These are phyloP conservation scores for Thunnus maccoyii DNA, from an alignment of 2,113 vertebrate species.

Conservation along the genomic window DNA sequence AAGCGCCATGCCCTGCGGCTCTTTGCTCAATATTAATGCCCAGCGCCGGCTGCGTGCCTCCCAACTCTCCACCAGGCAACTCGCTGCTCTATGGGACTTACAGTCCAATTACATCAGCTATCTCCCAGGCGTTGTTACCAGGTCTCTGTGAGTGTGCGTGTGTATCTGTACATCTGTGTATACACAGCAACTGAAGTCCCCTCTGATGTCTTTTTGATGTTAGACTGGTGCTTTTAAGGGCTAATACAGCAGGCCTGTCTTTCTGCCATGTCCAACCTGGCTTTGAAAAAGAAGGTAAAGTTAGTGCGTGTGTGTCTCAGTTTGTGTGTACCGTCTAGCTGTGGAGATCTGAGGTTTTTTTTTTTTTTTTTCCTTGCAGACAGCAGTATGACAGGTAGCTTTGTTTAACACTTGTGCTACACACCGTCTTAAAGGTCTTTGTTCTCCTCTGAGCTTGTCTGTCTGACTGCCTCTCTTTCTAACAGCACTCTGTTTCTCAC, in stretches of 20 bases:
- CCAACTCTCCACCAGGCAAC: conserved; percentile 45
- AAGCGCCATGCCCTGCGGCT: conserved; percentile 37
- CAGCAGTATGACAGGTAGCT: conserved; percentile 60
- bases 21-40: conserved; percentile 60
- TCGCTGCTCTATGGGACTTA: conserved; percentile 47
- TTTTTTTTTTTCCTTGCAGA: conserved; percentile 18
- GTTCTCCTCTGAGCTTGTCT: conserved; percentile 56
- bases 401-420: conserved; percentile 64
- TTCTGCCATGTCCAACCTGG: conserved; percentile 43
- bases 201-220: conserved; percentile 67
- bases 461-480: conserved; percentile 9
- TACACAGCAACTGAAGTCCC: conserved; percentile 32
- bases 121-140: conserved; percentile 49
- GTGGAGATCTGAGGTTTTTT: conserved; percentile 47
- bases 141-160: conserved; percentile 7
- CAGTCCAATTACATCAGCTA: conserved; percentile 73
- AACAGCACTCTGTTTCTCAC: not conserved
- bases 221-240: conserved; percentile 52
- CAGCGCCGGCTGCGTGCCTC: conserved; percentile 7
- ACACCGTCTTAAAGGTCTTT: conserved; percentile 55
- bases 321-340: conserved; percentile 33
- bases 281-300: conserved; percentile 47
- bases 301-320: conserved; percentile 6
- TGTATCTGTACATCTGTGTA: conserved; percentile 36
- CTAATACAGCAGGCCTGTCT: conserved; percentile 45